These are phyloP conservation scores for Melanargia galathea DNA, from an alignment of 2,888 invertebrate genomes.

Conservation along the genomic window DNA sequence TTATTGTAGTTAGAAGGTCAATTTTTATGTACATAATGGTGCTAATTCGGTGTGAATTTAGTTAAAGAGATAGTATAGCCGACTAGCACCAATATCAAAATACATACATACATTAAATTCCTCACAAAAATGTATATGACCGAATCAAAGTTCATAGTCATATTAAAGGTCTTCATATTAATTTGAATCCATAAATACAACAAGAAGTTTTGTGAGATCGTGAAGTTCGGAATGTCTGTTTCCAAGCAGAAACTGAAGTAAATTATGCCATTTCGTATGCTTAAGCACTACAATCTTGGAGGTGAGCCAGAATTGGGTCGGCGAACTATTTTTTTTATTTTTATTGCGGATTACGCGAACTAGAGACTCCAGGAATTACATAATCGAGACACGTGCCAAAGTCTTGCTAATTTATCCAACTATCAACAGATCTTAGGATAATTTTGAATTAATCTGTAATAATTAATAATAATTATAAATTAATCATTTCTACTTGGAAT, in stretches of 20 bases:
- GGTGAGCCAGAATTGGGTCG: conserved; percentile 17
- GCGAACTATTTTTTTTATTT: conserved; percentile 16
- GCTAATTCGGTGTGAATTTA: too few relatives aligned
- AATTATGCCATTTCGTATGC: conserved; percentile 19
- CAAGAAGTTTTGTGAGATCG: conserved; percentile 10
- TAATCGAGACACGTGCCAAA: conserved; percentile 6
- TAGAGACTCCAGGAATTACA: conserved; percentile 12
- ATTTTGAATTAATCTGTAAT: not conserved
- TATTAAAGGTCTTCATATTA: not conserved
- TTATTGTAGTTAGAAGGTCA: not conserved
- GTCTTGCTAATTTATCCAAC: not conserved
- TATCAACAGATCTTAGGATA: not conserved
- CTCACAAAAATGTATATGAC: not conserved
- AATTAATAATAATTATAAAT: not conserved
- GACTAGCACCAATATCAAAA: too few relatives aligned
- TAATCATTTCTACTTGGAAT: too few relatives aligned
- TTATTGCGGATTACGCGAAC: conserved; percentile 3
- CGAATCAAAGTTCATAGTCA: too few relatives aligned
- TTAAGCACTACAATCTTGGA: conserved; percentile 20
- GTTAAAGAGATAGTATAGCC: too few relatives aligned
- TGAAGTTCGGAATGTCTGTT: conserved; percentile 19
- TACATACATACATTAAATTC: not conserved
- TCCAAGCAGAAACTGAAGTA: conserved; percentile 19
- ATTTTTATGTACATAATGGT: too few relatives aligned
- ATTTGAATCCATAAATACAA: conserved; percentile 5